These are phyloP conservation scores for Drosophila mayri DNA, from an alignment of 1,140 invertebrate genomes.

Conservation along the genomic window DNA sequence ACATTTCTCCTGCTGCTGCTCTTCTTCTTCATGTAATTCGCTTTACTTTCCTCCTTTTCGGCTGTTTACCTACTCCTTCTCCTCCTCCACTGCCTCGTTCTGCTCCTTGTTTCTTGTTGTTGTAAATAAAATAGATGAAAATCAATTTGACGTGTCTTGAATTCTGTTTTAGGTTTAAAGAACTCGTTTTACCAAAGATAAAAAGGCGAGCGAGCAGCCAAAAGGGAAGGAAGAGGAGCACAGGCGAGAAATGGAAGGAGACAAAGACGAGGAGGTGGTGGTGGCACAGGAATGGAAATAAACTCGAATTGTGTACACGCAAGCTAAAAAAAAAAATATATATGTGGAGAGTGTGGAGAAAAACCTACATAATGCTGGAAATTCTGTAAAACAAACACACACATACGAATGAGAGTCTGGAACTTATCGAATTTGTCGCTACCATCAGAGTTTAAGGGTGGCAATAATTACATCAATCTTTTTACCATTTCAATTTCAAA, in stretches of 20 bases:
- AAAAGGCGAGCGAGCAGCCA: constrained; percentile 40
- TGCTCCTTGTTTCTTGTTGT: constrained; percentile 35
- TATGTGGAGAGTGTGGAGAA: constrained; percentile 11
- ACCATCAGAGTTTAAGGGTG: constrained; percentile 54
- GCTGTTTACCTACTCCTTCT: constrained; percentile 1
- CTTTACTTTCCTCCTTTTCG: constrained; percentile 41
- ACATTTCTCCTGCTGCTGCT: constrained; percentile 59
- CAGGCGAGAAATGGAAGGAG: constrained; percentile 7
- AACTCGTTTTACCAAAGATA: constrained; percentile 74
- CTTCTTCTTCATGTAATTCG: constrained; percentile 52
- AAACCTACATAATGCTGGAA: constrained; percentile 25
- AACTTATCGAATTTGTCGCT: constrained; percentile 49
- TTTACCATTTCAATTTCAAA: constrained; percentile 70
- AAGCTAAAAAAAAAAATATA: neutral
- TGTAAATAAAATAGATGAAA: constrained; percentile 81
- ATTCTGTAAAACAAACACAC: constrained; percentile 29
- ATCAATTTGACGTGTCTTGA: constrained; percentile 82
- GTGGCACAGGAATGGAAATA: constrained; percentile 56
- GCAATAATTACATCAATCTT: constrained; percentile 76
- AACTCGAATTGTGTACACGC: constrained; percentile 56
- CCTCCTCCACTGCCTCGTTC: neutral
- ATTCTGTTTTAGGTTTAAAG: constrained; percentile 77
- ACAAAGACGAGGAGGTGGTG: constrained; percentile 6
- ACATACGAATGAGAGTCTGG: constrained; percentile 6
- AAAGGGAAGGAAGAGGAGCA: constrained; percentile 23